Evolutionary conservation across 2,113 vertebrate species (phyloP).

Genomic region (Nesoenas mayeri): DNA sequence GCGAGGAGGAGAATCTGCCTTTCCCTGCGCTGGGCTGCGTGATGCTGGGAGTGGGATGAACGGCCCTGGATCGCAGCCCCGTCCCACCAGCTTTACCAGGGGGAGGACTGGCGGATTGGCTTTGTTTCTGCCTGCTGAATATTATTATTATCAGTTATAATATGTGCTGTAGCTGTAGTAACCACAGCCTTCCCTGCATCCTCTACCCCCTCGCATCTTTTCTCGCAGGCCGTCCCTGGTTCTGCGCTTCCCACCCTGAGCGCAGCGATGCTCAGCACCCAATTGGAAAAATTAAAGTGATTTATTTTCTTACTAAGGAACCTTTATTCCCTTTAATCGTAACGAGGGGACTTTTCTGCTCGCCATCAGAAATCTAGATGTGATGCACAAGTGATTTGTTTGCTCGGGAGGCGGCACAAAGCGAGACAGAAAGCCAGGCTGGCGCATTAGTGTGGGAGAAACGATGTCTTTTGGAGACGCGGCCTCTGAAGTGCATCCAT

Average conservation of each 20-base stretch:
- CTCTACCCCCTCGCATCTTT: too few species aligned
- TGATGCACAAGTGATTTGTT: neutral
- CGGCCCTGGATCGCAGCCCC: rapidly evolving
- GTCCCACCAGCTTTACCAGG: neutral
- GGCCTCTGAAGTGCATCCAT: neutral
- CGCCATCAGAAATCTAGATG: neutral
- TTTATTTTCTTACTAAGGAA: neutral
- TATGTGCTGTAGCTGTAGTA: neutral
- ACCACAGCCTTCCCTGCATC: neutral
- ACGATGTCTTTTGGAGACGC: neutral
- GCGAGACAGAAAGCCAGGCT: neutral
- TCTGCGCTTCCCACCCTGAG: neutral
- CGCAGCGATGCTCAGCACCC: neutral
- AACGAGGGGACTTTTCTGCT: neutral
- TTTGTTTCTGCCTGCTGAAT: neutral
- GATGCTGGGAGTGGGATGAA: rapidly evolving
- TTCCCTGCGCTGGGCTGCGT: neutral
- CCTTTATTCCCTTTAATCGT: neutral
- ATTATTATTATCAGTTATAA: neutral
- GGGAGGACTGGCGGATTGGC: neutral
- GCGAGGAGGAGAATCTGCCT: neutral
- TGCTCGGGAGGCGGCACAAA: neutral
- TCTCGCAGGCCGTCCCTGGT: rapidly evolving
- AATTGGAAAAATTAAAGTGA: neutral
- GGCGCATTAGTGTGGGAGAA: neutral